Evolutionary conservation across 2,113 vertebrate genomes (phyloP).

Genomic region (Apaloderma vittatum): DNA sequence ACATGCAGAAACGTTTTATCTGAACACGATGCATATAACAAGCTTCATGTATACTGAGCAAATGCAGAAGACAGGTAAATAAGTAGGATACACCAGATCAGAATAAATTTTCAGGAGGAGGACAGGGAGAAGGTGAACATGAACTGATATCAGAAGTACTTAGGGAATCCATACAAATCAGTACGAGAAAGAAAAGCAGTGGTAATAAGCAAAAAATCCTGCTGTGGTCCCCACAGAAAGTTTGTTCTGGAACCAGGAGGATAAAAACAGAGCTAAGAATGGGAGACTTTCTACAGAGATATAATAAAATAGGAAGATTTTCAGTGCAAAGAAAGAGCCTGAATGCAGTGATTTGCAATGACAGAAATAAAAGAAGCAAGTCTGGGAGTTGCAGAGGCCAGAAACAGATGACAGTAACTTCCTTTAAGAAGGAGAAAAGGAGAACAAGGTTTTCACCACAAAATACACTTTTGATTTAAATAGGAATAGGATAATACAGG

Average conservation of each 20-base stretch:
- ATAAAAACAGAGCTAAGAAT: neutral
- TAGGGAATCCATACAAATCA: neutral
- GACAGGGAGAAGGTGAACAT: neutral
- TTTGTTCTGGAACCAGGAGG: neutral
- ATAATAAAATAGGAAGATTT: neutral
- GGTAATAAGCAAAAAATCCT: neutral
- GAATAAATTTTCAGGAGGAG: neutral
- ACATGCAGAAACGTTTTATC: neutral
- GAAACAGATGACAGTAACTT: neutral
- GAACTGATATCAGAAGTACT: neutral
- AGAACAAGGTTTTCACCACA: neutral
- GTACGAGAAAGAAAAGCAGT: neutral
- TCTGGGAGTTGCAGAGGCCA: neutral
- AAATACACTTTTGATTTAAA: neutral
- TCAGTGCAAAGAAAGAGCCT: neutral
- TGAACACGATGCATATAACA: neutral
- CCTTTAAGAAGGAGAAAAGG: neutral
- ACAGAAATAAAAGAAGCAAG: neutral
- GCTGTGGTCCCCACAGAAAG: neutral
- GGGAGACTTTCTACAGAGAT: neutral
- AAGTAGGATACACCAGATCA: neutral
- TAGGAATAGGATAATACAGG: neutral
- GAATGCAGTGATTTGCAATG: neutral
- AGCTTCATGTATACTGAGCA: neutral
- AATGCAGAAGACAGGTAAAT: neutral